phyloP scores from a whole-genome alignment of 30 jellyfish, hydroid and myxozoan species.

The Pseudorhiza aurosa region DNA sequence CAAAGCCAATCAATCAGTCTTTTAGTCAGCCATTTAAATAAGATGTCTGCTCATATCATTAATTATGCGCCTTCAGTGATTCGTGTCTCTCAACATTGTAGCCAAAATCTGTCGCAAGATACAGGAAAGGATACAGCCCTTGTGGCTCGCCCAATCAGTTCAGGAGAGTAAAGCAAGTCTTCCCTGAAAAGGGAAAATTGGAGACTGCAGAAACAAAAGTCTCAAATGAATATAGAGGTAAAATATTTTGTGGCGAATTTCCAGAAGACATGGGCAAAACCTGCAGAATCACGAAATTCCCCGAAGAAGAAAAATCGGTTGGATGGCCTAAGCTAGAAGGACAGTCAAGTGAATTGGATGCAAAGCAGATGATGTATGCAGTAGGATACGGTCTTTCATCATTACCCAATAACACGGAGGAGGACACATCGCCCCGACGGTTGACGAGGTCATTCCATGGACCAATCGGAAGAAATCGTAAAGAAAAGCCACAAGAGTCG shows the following conservation, averaged over 20 bases:
- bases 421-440: neutral
- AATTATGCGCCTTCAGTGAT: too few relatives aligned
- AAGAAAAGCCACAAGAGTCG: neutral
- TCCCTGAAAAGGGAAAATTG: neutral
- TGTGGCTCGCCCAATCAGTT: constrained; percentile 1
- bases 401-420: neutral
- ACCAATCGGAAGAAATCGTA: neutral
- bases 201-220: neutral
- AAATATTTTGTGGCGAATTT: constrained; percentile 16
- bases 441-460: constrained; percentile 21
- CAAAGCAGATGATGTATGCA: constrained; percentile 19
- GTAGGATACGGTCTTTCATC: constrained; percentile 16
- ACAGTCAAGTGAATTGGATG: neutral
- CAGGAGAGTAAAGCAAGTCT: neutral
- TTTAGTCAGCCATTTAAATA: too few relatives aligned
- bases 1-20: too few relatives aligned
- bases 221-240: neutral
- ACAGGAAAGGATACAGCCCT: constrained; percentile 17
- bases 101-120: neutral
- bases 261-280: neutral
- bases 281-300: constrained; percentile 39
- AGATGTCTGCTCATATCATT: too few relatives aligned
- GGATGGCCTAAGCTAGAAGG: constrained; percentile 20
- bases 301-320: constrained; percentile 54
- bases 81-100: too few relatives aligned